phyloP scores from a whole-genome alignment of 1,140 invertebrate species.

The Drosophila ironensis region DNA sequence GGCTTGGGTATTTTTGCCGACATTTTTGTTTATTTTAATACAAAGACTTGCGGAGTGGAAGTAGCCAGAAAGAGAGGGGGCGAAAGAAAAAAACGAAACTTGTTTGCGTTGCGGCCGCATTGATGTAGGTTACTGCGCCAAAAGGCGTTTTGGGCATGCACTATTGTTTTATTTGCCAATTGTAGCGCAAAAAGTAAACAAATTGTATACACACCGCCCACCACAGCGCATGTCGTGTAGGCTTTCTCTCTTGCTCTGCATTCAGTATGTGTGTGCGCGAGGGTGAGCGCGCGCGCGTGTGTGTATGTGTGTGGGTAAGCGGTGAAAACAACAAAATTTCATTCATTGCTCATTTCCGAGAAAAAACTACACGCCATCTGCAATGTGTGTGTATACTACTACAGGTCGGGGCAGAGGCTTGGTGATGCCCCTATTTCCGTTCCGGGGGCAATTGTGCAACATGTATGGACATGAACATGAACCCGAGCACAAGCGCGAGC shows the following conservation, averaged over 20 bases:
- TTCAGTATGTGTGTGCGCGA: not conserved
- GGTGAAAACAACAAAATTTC: slow-evolving; percentile 66
- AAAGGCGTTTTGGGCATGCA: slow-evolving; percentile 11
- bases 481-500: too few relatives aligned
- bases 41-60: not conserved
- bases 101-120: not conserved
- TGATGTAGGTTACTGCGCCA: slow-evolving; percentile 25
- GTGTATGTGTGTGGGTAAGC: slow-evolving; percentile 26
- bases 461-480: not conserved
- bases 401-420: not conserved
- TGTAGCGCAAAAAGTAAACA: slow-evolving; percentile 49
- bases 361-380: slow-evolving; percentile 68
- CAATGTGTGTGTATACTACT: slow-evolving; percentile 14
- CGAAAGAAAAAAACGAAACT: too few relatives aligned
- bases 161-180: slow-evolving; percentile 42
- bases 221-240: slow-evolving; percentile 54
- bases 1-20: slow-evolving; percentile 14
- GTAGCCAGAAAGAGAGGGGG: not conserved
- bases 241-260: slow-evolving; percentile 68
- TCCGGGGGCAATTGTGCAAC: not conserved
- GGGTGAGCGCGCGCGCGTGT: slow-evolving; percentile 1
- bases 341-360: slow-evolving; percentile 73
- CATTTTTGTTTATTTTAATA: slow-evolving; percentile 23
- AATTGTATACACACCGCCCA: slow-evolving; percentile 32
- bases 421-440: not conserved